phyloP scores from a whole-genome alignment of 2,113 vertebrate species.

The Chaetops frenatus region DNA sequence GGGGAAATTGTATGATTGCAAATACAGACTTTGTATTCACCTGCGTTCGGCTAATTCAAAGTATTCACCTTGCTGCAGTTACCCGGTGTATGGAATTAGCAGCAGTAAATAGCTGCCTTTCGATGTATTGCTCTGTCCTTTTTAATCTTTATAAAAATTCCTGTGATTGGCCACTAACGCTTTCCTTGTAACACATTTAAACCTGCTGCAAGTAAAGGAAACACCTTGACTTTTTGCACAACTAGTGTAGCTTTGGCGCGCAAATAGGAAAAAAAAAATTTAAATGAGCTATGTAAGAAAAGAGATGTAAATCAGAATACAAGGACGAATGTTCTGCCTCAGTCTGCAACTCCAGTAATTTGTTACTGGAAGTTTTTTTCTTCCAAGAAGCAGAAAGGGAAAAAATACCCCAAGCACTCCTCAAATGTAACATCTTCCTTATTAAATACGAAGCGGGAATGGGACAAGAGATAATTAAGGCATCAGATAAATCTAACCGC shows the following conservation, averaged over 20 bases:
- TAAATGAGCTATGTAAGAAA: neutral
- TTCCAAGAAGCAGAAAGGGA: neutral
- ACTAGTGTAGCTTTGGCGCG: neutral
- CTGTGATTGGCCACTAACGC: neutral
- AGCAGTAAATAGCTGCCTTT: neutral
- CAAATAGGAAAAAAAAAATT: neutral
- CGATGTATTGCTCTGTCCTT: neutral
- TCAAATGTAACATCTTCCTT: neutral
- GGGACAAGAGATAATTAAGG: neutral
- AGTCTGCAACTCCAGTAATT: neutral
- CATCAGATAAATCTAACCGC: neutral
- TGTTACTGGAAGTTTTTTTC: neutral
- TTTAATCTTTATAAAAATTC: neutral
- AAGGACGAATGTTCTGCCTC: neutral
- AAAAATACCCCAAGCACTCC: neutral
- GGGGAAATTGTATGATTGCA: neutral
- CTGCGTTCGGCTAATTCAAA: neutral
- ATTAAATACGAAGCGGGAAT: neutral
- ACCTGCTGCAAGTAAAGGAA: neutral
- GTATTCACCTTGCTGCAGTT: constrained; percentile 8
- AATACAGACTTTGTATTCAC: neutral
- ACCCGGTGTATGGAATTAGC: neutral
- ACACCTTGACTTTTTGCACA: neutral
- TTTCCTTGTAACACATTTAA: neutral
- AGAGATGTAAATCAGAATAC: neutral